Evolutionary conservation across 2,113 vertebrate species (phyloP), one percentile per base, ranked within the genome.

Genomic region (Dicrurus megarhynchus): DNA sequence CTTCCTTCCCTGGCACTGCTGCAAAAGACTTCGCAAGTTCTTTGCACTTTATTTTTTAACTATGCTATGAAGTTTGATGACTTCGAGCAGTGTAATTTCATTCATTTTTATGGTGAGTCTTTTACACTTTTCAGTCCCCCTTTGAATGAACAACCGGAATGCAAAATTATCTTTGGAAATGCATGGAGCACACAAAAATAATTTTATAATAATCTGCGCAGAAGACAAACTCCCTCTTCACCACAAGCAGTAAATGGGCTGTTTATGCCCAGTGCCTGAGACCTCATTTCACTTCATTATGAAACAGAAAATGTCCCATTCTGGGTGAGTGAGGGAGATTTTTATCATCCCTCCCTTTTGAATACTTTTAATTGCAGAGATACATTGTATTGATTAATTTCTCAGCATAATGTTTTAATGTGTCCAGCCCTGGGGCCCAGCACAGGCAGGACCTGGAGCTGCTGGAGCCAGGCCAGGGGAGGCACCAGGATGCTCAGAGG

Each of bases 271-370:
- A 26, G 18, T 35, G 8, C 5, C 24, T 46, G 10, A 57, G n/a
- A 33, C 4, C 55, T 81, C 28, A 6, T 22, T 21, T 37, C 11
- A 19, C 24, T 86, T 69, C 30, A 39, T n/a, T 55, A 35, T 56
- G 17, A 50, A 93, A 71, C 4, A 65, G 44, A 88, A 85, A 56
- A 37, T 26, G 3, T 21, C 17, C 18, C 2, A 0, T n/a, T 17
- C 33, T 50, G 46, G 18, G 16, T 49, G 55, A 59, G 9, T 10
- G 8, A 70, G 33, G 17, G 27, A n/a, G 13, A 81, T 15, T 83
- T 73, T 80, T 57, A 32, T 32, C 0, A 0, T 6, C 10, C 1
- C 16, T 37, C 3, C 3, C 6, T 57, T 82, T 16, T 27, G 13
- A 64, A 60, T 57, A 21, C 12, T n/a, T 86, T 37, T 33, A n/a